Conservation (phyloP, 2,797 vertebrate genomes). For the Masticophis lateralis region DNA sequence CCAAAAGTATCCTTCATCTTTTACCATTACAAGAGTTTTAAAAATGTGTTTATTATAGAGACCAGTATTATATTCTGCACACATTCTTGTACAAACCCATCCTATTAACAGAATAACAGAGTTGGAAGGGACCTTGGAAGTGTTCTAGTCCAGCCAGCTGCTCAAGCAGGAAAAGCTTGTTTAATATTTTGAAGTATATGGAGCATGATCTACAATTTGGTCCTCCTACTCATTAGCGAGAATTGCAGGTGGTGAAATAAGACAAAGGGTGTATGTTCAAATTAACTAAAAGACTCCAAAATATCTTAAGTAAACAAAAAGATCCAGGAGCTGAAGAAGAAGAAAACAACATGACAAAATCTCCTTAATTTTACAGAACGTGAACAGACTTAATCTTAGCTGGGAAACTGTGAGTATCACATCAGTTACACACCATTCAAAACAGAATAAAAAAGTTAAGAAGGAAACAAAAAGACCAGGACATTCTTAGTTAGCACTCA, state of each 20-base stretch:
- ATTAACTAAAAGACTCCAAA: neutral
- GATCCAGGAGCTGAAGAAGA: neutral
- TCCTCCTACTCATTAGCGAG: neutral
- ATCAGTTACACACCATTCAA: neutral
- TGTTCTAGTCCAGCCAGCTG: neutral
- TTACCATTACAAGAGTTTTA: neutral
- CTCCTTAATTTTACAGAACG: neutral
- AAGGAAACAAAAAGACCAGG: neutral
- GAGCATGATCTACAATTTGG: neutral
- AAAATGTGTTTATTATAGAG: neutral
- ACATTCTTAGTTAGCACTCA: neutral
- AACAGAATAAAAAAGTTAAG: neutral
- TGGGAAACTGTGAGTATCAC: neutral
- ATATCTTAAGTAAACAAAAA: neutral
- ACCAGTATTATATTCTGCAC: neutral
- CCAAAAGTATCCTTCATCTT: neutral
- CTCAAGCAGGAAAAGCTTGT: neutral
- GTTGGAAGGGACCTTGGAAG: neutral
- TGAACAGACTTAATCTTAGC: neutral
- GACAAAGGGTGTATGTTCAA: neutral
- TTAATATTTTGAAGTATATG: neutral
- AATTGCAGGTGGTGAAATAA: neutral
- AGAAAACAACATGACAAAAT: neutral
- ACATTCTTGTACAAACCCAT: neutral
- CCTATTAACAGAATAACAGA: neutral